Evolutionary conservation across 2,888 invertebrate species (phyloP).

Genomic region (Lathronympha strigana): DNA sequence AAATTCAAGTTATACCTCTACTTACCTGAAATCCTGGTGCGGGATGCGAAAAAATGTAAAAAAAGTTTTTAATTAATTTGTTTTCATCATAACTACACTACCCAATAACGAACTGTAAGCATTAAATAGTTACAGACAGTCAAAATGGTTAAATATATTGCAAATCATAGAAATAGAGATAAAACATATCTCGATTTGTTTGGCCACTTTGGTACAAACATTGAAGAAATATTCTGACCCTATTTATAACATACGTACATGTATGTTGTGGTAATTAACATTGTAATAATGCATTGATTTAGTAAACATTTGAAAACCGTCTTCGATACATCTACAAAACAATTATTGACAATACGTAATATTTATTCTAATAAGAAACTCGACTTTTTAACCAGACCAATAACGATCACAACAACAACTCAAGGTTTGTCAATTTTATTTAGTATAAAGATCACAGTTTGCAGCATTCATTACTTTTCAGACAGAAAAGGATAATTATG

Average conservation of each 20-base stretch:
- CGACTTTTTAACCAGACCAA: constrained; percentile 34
- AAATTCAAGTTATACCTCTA: constrained; percentile 57
- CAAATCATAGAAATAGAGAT: too few species aligned
- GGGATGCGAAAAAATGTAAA: constrained; percentile 43
- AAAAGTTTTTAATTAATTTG: constrained; percentile 38
- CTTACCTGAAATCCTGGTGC: constrained; percentile 57
- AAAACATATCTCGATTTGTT: too few species aligned
- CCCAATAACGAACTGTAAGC: too few species aligned
- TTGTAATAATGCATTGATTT: background rate
- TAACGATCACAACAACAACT: too few species aligned
- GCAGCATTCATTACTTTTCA: constrained; percentile 1
- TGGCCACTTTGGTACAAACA: too few species aligned
- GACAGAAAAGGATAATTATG: background rate
- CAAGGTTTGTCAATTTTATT: too few species aligned
- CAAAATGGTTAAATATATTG: too few species aligned
- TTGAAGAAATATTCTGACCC: too few species aligned
- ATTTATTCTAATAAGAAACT: constrained; percentile 12
- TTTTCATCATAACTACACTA: too few species aligned
- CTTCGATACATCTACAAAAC: background rate
- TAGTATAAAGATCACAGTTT: background rate
- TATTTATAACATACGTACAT: too few species aligned
- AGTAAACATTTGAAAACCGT: background rate
- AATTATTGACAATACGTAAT: background rate
- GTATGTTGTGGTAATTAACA: too few species aligned
- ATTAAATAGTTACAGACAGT: too few species aligned